Evolutionary conservation across 2,888 invertebrate genomes (phyloP).

Genomic region (Eulithis testata): DNA sequence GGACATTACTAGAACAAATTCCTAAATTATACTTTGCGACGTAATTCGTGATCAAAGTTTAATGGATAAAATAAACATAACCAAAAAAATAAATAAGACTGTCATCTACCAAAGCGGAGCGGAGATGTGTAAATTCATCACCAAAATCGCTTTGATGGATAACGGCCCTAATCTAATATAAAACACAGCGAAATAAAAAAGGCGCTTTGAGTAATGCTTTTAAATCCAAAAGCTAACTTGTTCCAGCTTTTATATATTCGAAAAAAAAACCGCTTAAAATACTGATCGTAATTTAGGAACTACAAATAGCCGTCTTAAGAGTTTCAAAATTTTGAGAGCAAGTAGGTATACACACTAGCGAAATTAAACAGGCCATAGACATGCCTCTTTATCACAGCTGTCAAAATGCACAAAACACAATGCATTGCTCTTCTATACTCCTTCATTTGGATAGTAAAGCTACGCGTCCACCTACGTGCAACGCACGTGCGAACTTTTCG

Average conservation of each 20-base stretch:
- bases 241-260: constrained; percentile 17
- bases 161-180: constrained; percentile 11
- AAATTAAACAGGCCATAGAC: constrained; percentile 71
- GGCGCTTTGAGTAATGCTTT: not conserved
- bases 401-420: constrained; percentile 75
- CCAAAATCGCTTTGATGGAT: constrained; percentile 13
- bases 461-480: not conserved
- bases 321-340: constrained; percentile 48
- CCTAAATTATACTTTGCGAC: constrained; percentile 6
- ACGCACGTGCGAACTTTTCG: not conserved
- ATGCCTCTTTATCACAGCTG: constrained; percentile 82
- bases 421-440: constrained; percentile 70
- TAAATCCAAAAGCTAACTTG: constrained; percentile 9
- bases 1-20: constrained; percentile 28
- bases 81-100: constrained; percentile 10
- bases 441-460: constrained; percentile 9
- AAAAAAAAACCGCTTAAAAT: constrained; percentile 63
- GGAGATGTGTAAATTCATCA: constrained; percentile 15
- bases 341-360: constrained; percentile 47
- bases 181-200: constrained; percentile 6
- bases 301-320: constrained; percentile 66
- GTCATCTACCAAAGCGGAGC: constrained; percentile 18
- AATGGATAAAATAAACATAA: not conserved
- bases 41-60: not conserved
- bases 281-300: constrained; percentile 83